Conservation (phyloP, 1,140 invertebrate species). For the Nymphalis io region DNA sequence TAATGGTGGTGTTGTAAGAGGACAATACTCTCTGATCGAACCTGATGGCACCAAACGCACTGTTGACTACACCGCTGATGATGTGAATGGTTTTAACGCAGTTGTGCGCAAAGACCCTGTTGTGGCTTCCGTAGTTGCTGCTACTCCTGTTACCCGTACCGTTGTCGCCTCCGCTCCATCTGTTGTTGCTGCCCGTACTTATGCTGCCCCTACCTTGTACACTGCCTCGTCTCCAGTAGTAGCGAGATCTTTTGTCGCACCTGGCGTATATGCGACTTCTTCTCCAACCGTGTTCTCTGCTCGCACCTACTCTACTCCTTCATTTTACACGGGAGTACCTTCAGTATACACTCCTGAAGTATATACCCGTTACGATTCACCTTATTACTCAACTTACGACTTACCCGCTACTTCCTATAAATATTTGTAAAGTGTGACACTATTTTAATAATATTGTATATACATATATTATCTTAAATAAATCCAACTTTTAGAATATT, state of each 20-base stretch:
- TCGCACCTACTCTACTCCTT: slow-evolving; percentile 1
- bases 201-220: slow-evolving; percentile 19
- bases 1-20: slow-evolving; percentile 6
- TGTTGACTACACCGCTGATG: slow-evolving; percentile 57
- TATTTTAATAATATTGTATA: neutral
- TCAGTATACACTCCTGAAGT: slow-evolving; percentile 4
- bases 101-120: slow-evolving; percentile 48
- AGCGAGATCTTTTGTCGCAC: slow-evolving; percentile 3
- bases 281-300: slow-evolving; percentile 1
- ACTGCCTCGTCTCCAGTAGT: slow-evolving; percentile 15
- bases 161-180: slow-evolving; percentile 29
- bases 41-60: slow-evolving; percentile 44
- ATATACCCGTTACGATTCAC: neutral
- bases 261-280: slow-evolving; percentile 4
- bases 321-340: neutral
- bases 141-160: slow-evolving; percentile 13
- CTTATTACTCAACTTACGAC: slow-evolving; percentile 3
- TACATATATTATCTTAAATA: neutral
- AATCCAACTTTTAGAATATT: neutral
- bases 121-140: slow-evolving; percentile 30
- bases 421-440: neutral
- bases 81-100: slow-evolving; percentile 53
- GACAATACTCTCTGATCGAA: slow-evolving; percentile 24
- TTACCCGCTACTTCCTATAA: neutral
- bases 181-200: slow-evolving; percentile 31